Base-by-base conservation (phyloP, 23 tunicate genomes). In the Corella eumyota region DNA sequence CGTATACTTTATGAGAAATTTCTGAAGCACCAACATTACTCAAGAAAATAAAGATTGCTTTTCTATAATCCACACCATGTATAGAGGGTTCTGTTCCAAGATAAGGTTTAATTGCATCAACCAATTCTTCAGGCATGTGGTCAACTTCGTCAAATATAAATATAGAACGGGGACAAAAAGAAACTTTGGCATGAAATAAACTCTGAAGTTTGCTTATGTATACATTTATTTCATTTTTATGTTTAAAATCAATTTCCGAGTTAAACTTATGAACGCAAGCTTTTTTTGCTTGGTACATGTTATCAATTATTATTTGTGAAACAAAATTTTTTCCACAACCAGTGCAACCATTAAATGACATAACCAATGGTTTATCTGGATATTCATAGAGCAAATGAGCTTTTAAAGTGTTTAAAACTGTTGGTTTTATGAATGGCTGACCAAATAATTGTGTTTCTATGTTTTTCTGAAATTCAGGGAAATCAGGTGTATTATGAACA, bases 331-430 rank as follows among this genome's bases (percentile, higher is more conserved):
- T 86, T 52, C 95, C 95, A 11, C 71, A 65, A 2, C 95, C 95
- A 1, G 95, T 86, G 85, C 95, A 86, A 59, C 83, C 94, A 75
- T 84, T 83, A 57, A 84, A 84, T 24, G 94, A 84, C 83, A 84
- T 75, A 4, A 86, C 95, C 0, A 86, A 62, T 45, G 95, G 84
- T 56, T 77, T 86, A 19, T 22, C 6, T n/a, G 95, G 85, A 56
- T 77, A 65, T 13, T 34, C 30, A 45, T 71, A 48, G 9, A 1
- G 24, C 22, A 86, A 28, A 50, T 86, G 95, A 40, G 70, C 55
- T 37, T 54, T 71, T 4, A 86, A 68, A 0, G 95, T 79, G 29
- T 59, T 70, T n/a, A 27, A 47, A 13, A 77, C 78, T 28, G 61
- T 77, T 15, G 53, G 51, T 22, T 37, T 33, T 6, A 66, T 85